A percentile compares a stretch with the other conserved stretches of the same genome.
phyloP scores from a whole-genome alignment of 2,888 invertebrate species.

The Drosophila birchii region DNA sequence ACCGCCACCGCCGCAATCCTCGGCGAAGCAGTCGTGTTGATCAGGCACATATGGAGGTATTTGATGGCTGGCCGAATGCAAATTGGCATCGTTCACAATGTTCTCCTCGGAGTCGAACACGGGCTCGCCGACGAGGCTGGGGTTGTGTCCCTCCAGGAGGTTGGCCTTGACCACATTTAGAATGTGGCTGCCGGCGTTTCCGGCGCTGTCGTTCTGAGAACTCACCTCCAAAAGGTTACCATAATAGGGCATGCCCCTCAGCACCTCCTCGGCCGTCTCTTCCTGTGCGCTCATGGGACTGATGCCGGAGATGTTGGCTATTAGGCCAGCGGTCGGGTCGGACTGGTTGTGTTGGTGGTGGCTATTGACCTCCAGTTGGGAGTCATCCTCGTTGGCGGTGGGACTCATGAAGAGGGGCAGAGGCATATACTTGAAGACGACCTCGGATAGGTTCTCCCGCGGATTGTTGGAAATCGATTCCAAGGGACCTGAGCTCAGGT shows the following conservation, averaged over 20 bases:
- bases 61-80: conserved; percentile 83
- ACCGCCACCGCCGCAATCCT: conserved; percentile 58
- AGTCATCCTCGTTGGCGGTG: conserved; percentile 64
- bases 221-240: conserved; percentile 51
- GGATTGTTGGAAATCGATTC: conserved; percentile 41
- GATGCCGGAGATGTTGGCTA: conserved; percentile 53
- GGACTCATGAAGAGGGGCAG: conserved; percentile 49
- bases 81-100: conserved; percentile 83
- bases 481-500: conserved; percentile 48
- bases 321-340: conserved; percentile 45
- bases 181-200: conserved; percentile 26
- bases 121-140: conserved; percentile 61
- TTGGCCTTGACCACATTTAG: conserved; percentile 33
- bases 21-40: conserved; percentile 62
- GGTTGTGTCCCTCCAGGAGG: conserved; percentile 51
- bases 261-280: conserved; percentile 55
- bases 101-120: conserved; percentile 77
- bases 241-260: conserved; percentile 53
- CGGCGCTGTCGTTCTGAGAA: conserved; percentile 32
- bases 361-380: conserved; percentile 51
- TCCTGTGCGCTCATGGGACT: conserved; percentile 49
- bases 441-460: conserved; percentile 58
- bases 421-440: conserved; percentile 32
- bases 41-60: conserved; percentile 61
- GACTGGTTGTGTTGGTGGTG: conserved; percentile 38